phyloP scores from a whole-genome alignment of 2,113 vertebrate genomes.

The Pithys albifrons region DNA sequence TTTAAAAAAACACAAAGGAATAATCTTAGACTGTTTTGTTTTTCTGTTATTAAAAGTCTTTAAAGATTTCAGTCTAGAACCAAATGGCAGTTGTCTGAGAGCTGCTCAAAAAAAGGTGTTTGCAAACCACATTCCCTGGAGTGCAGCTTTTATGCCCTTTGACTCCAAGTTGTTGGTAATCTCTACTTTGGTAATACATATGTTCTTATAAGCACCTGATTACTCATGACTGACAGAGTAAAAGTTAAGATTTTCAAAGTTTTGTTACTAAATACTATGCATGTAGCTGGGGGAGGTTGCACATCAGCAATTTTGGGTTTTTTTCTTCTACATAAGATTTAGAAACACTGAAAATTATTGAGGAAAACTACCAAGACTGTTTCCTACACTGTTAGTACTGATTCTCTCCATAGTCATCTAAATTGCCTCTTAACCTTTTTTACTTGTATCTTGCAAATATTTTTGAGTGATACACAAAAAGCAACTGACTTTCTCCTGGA shows the following conservation, averaged over 20 bases:
- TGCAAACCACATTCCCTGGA: not conserved
- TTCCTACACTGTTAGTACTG: not conserved
- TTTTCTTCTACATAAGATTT: not conserved
- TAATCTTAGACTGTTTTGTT: not conserved
- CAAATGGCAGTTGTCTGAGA: not conserved
- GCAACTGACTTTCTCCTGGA: not conserved
- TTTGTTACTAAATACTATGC: not conserved
- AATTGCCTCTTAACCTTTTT: not conserved
- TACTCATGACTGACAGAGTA: not conserved
- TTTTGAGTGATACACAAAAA: not conserved
- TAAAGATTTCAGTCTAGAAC: not conserved
- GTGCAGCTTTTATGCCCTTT: not conserved
- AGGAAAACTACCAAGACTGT: not conserved
- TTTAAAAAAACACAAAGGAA: not conserved
- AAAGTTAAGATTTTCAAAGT: not conserved
- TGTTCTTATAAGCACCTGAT: not conserved
- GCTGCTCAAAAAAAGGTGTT: not conserved
- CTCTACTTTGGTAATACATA: not conserved
- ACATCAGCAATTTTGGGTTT: fast-evolving
- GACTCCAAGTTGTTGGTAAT: not conserved
- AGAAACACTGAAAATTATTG: not conserved
- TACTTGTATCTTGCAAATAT: not conserved
- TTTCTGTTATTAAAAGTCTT: not conserved
- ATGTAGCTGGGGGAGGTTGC: not conserved
- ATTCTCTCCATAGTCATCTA: not conserved